phyloP scores from a whole-genome alignment of 2,888 invertebrate species.

The Horisme vitalbata region DNA sequence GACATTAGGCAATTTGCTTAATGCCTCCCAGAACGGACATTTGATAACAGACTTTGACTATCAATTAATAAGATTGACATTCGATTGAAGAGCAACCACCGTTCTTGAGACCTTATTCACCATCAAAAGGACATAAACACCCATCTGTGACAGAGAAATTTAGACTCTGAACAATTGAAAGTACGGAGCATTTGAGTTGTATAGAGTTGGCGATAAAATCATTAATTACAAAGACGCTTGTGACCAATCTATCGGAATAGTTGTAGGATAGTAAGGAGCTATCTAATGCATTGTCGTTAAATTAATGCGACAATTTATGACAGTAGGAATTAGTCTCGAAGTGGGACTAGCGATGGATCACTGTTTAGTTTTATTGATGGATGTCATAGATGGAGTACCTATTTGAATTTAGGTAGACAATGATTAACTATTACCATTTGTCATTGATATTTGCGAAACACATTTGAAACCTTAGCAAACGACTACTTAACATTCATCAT shows the following conservation, averaged over 20 bases:
- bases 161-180: background rate
- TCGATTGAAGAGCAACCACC: slow-evolving; percentile 22
- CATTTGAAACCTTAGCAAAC: too few relatives aligned
- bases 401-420: slow-evolving; percentile 45
- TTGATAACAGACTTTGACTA: slow-evolving; percentile 34
- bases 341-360: slow-evolving; percentile 52
- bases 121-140: slow-evolving; percentile 15
- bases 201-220: slow-evolving; percentile 26
- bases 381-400: slow-evolving; percentile 56
- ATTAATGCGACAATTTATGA: slow-evolving; percentile 81
- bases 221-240: slow-evolving; percentile 34
- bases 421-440: slow-evolving; percentile 15
- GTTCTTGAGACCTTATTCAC: slow-evolving; percentile 22
- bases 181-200: slow-evolving; percentile 3
- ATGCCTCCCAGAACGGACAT: slow-evolving; percentile 54
- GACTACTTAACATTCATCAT: too few relatives aligned
- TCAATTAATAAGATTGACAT: slow-evolving; percentile 59
- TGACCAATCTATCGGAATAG: slow-evolving; percentile 39
- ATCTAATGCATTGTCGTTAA: slow-evolving; percentile 79
- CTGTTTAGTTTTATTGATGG: slow-evolving; percentile 41
- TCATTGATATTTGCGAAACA: slow-evolving; percentile 12
- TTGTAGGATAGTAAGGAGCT: slow-evolving; percentile 61
- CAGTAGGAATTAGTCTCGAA: slow-evolving; percentile 67
- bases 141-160: background rate
- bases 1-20: slow-evolving; percentile 76